Evolutionary conservation across 1,140 invertebrate genomes (phyloP).

Genomic region (Cyphomyrmex costatus): DNA sequence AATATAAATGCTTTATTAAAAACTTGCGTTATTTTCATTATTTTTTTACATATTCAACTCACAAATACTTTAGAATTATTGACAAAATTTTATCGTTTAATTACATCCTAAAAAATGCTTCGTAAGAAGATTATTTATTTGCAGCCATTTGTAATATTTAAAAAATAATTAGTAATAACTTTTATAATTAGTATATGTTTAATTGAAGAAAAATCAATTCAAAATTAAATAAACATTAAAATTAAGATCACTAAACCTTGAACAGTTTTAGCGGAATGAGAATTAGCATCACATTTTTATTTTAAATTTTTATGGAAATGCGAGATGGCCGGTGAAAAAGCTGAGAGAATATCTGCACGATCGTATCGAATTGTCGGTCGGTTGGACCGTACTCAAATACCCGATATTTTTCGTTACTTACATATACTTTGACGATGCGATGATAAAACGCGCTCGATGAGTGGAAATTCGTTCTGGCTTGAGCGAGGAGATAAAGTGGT

Average conservation of each 20-base stretch:
- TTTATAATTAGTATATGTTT: not conserved
- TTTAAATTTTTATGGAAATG: not conserved
- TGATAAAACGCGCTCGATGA: conserved; percentile 40
- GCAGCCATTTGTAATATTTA: not conserved
- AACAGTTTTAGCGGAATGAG: not conserved
- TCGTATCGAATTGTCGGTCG: conserved; percentile 30
- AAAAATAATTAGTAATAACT: not conserved
- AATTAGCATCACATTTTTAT: not conserved
- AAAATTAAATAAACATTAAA: not conserved
- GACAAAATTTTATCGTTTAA: not conserved
- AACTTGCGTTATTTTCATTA: not conserved
- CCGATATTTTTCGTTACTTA: conserved; percentile 31
- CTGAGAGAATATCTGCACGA: not conserved
- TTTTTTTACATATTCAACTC: not conserved
- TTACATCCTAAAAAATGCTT: not conserved
- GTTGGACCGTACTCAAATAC: not conserved
- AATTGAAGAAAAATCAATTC: not conserved
- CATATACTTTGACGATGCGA: not conserved
- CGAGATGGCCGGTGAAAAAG: not conserved
- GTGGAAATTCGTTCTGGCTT: not conserved
- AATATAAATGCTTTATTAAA: not conserved
- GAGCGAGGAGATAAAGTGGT: conserved; percentile 50
- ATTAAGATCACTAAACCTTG: not conserved
- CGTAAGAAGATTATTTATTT: not conserved
- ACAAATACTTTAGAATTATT: not conserved